Evolutionary conservation across 2,888 invertebrate genomes (phyloP).

Genomic region (Theodoxus fluviatilis): DNA sequence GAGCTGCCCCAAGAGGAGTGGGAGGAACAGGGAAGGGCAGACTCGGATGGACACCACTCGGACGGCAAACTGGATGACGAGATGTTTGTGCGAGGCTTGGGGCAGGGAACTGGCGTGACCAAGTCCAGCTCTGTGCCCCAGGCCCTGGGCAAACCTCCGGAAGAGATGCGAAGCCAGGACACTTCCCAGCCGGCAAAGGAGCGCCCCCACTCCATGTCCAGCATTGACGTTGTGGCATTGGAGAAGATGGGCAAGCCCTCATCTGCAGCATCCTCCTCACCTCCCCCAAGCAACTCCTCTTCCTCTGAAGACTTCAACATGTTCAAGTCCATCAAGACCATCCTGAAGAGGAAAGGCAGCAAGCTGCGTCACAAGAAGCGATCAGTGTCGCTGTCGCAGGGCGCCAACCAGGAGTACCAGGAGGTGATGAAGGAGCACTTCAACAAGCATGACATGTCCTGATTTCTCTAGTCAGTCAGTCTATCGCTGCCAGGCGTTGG

Average conservation of each 20-base stretch:
- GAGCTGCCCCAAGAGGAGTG: constrained; percentile 20
- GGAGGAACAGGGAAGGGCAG: neutral
- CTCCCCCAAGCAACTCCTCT: constrained; percentile 23
- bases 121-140: constrained; percentile 35
- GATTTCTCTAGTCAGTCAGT: constrained; percentile 1
- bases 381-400: constrained; percentile 45
- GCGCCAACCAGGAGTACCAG: constrained; percentile 42
- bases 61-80: neutral
- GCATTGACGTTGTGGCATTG: constrained; percentile 40
- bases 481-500: too few relatives aligned
- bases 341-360: constrained; percentile 54
- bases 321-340: constrained; percentile 53
- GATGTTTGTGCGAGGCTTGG: constrained; percentile 3
- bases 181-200: constrained; percentile 37
- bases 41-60: too few relatives aligned
- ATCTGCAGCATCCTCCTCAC: constrained; percentile 27
- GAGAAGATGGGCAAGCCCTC: constrained; percentile 30
- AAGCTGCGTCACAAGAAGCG: constrained; percentile 51
- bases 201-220: constrained; percentile 50
- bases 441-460: constrained; percentile 52
- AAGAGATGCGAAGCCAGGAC: constrained; percentile 33
- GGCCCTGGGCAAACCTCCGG: constrained; percentile 34
- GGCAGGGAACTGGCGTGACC: constrained; percentile 23
- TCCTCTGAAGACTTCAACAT: constrained; percentile 41
- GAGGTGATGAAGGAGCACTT: constrained; percentile 53